Conservation (phyloP, 2,113 vertebrate species). For the Todiramphus saurophagus region DNA sequence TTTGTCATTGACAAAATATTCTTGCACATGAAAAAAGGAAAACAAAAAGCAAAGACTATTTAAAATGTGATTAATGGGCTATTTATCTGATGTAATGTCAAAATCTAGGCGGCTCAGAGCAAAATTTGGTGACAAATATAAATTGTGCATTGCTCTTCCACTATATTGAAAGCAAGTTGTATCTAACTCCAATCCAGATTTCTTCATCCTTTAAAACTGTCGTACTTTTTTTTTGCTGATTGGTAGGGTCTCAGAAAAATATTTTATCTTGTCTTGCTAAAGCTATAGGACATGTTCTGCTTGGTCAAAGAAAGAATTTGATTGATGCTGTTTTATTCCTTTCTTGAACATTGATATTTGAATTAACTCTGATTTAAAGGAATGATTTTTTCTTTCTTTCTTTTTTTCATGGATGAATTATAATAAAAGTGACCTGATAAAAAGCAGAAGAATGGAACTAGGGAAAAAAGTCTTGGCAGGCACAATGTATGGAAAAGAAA, state of each 20-base stretch:
- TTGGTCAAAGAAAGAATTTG: background rate
- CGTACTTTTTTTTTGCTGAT: background rate
- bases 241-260: background rate
- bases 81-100: background rate
- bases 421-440: conserved; percentile 10
- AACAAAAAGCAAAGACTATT: background rate
- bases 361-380: conserved; percentile 43
- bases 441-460: conserved; percentile 50
- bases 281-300: background rate
- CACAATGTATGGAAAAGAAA: conserved; percentile 32
- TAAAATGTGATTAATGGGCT: background rate
- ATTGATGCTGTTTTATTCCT: background rate
- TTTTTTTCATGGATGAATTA: background rate
- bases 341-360: background rate
- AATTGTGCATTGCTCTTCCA: background rate
- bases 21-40: background rate
- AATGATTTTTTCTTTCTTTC: background rate
- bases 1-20: background rate
- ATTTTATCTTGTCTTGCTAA: background rate
- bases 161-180: background rate
- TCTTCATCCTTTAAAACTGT: background rate
- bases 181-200: background rate
- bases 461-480: conserved; percentile 15
- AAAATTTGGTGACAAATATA: background rate
- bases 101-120: background rate